Conservation (phyloP, 2,113 vertebrate genomes). For the Castor canadensis region DNA sequence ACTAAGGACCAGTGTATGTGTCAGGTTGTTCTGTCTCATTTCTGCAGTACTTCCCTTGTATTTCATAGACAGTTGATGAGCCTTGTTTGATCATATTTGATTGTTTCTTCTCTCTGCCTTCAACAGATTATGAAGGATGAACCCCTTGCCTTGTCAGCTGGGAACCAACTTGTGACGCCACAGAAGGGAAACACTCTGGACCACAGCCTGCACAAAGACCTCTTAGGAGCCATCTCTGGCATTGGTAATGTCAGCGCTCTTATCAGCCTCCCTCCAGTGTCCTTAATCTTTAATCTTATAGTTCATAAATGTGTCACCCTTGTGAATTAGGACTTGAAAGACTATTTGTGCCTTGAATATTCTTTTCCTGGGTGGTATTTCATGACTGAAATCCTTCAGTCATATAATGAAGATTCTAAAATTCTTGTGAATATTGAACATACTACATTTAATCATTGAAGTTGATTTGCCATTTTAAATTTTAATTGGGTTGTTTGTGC, state of each 20-base stretch:
- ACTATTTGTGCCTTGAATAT: background rate
- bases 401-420: background rate
- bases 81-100: background rate
- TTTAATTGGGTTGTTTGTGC: background rate
- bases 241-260: constrained; percentile 86
- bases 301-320: background rate
- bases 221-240: constrained; percentile 97
- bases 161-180: constrained; percentile 90
- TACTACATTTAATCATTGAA: background rate
- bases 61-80: background rate
- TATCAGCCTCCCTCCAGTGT: background rate
- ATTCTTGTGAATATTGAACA: background rate
- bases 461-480: constrained; percentile 11
- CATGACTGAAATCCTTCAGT: background rate
- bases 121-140: constrained; percentile 93
- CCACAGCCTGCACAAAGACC: constrained; percentile 94
- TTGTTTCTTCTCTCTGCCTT: constrained; percentile 19
- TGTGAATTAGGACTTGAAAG: background rate
- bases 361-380: background rate
- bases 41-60: rapidly evolving
- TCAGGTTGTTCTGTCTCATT: background rate
- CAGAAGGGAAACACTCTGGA: constrained; percentile 92
- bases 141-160: constrained; percentile 77
- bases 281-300: background rate
- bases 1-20: rapidly evolving